Evolutionary conservation across 1,140 invertebrate species (phyloP).

Genomic region (Drosophila suzukii): DNA sequence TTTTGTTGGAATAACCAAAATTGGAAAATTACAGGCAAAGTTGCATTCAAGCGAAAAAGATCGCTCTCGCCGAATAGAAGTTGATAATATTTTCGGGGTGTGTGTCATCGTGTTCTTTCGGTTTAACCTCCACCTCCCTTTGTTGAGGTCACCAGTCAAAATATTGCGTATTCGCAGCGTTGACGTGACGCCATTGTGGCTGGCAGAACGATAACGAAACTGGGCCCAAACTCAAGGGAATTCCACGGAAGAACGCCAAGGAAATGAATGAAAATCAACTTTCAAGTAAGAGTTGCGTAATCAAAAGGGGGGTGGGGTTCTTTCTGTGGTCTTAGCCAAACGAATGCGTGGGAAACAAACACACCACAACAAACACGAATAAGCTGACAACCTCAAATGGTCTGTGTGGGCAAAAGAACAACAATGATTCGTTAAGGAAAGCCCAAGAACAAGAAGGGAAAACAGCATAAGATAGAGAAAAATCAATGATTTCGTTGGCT

Average conservation of each 20-base stretch:
- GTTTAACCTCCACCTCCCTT: conserved; percentile 10
- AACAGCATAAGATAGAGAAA: conserved; percentile 36
- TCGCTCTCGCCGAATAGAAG: neutral
- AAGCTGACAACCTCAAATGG: conserved; percentile 34
- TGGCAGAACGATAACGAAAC: conserved; percentile 38
- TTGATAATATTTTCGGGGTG: conserved; percentile 20
- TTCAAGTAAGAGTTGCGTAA: conserved; percentile 75
- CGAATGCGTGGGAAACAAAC: conserved; percentile 32
- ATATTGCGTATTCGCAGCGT: conserved; percentile 74
- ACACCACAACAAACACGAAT: conserved; percentile 23
- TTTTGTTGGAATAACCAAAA: conserved; percentile 62
- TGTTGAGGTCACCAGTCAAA: conserved; percentile 69
- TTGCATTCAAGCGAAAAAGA: conserved; percentile 72
- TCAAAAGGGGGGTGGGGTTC: conserved; percentile 28
- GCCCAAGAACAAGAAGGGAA: conserved; percentile 15
- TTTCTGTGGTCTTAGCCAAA: conserved; percentile 30
- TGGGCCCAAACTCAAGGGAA: conserved; percentile 31
- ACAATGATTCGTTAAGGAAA: conserved; percentile 33
- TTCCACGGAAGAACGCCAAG: conserved; percentile 41
- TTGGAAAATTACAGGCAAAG: conserved; percentile 46
- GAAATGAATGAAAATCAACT: conserved; percentile 67
- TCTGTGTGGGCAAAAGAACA: conserved; percentile 24
- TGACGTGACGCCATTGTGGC: conserved; percentile 60
- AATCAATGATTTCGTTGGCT: conserved; percentile 37
- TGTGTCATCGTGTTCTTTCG: conserved; percentile 8